phyloP scores from a whole-genome alignment of 2,888 invertebrate species.

The Drosophila aldrichi region DNA sequence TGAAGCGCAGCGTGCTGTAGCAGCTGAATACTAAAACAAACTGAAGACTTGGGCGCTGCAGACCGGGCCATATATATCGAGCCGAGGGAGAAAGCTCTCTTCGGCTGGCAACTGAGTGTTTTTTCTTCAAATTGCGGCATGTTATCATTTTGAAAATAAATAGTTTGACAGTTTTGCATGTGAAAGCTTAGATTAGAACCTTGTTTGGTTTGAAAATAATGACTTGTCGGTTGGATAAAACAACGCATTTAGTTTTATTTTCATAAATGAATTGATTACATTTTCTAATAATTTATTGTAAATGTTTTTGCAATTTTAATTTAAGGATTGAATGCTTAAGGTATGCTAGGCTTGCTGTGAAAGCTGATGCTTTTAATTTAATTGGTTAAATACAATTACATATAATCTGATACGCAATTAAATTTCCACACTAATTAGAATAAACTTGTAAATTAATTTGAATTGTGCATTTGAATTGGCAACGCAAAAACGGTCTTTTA shows the following conservation, averaged over 20 bases:
- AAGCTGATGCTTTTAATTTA: too few species aligned
- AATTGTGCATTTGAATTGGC: conserved; percentile 33
- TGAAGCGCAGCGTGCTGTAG: conserved; percentile 22
- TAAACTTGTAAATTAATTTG: conserved; percentile 12
- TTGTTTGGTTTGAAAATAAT: conserved; percentile 4
- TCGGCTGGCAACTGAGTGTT: background rate
- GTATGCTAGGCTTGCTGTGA: background rate
- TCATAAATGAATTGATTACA: background rate
- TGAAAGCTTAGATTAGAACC: conserved; percentile 5
- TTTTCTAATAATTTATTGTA: too few species aligned
- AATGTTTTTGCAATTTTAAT: background rate
- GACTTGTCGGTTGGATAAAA: background rate
- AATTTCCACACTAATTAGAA: background rate
- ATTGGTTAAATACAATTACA: background rate
- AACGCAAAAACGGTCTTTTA: conserved; percentile 4
- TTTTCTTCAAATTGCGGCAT: background rate
- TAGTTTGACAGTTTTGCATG: background rate
- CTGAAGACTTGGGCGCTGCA: conserved; percentile 59
- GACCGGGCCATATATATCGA: conserved; percentile 56
- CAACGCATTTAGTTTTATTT: background rate
- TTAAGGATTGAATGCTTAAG: background rate
- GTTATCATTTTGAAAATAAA: conserved; percentile 1
- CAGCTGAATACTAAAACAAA: conserved; percentile 38
- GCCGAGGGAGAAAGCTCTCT: conserved; percentile 57
- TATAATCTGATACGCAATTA: background rate